Evolutionary conservation across 2,888 invertebrate species (phyloP), one percentile per base, ranked within the genome.

Genomic region (Sarcophaga subvicina): DNA sequence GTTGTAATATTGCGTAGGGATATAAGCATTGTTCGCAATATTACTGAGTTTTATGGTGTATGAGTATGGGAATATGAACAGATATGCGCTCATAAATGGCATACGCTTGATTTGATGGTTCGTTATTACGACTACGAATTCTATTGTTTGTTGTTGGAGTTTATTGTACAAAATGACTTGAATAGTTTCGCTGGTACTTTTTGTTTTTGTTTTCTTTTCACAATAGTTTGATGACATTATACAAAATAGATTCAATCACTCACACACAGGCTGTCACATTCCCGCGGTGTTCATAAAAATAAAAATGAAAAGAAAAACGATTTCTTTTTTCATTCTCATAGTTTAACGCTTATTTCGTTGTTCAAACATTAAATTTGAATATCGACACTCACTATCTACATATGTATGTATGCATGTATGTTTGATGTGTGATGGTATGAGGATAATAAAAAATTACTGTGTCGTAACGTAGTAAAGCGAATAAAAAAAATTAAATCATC

Each of bases 191-290:
- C 54, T 64, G 54, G 45, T 37, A 70, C 2, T 59, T 25, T 71
- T 73, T 27, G 8, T 37, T 37, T 37, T 37, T 37, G 8, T 37
- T 37, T 8, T 37, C 10, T 37, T 80, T 70, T 66, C 45, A 60
- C 59, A 75, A 70, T 70, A 70, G 59, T 72, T 73, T 67, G 54
- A 70, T 85, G 62, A 69, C 69, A 71, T 69, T 71, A 22, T 22
- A 22, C 54, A 54, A 54, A 59, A 75, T 64, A 17, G 49, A 76
- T 59, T 72, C 67, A 83, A 37, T 73, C 90, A 88, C 89, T 89
- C 89, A 91, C 90, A 91, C 89, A 90, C 91, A 91, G 91, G 91
- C 91, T 91, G 91, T 91, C 91, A 91, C 90, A 91, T 91, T 91
- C 90, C 91, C 91, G 91, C 91, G 91, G 90, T 91, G 89, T 90